Conservation (phyloP, 2,113 vertebrate genomes). For the Entomyzon cyanotis region DNA sequence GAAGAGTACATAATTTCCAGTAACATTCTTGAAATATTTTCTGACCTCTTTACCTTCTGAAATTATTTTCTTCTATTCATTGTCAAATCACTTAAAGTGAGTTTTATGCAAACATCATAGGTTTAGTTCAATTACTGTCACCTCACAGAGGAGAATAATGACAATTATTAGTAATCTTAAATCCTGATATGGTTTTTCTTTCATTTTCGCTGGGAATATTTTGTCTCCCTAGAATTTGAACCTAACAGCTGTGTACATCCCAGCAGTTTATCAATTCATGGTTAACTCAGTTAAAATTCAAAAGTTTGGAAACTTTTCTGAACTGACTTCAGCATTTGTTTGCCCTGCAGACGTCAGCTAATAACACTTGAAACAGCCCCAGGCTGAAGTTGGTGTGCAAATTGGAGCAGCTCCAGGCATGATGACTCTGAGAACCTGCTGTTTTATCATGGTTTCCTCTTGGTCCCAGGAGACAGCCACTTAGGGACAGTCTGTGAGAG, state of each 20-base stretch:
- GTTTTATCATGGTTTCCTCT: background rate
- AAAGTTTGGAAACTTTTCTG: background rate
- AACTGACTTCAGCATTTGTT: background rate
- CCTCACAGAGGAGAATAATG: background rate
- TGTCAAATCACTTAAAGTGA: background rate
- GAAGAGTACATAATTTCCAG: background rate
- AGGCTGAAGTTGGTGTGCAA: background rate
- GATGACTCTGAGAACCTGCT: background rate
- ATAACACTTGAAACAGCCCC: background rate
- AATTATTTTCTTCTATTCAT: constrained; percentile 1
- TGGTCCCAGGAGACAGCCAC: background rate
- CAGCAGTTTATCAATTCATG: background rate
- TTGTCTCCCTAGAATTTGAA: background rate
- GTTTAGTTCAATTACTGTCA: background rate
- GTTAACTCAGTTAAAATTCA: background rate
- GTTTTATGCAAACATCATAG: background rate
- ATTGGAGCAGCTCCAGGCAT: background rate
- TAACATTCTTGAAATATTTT: background rate
- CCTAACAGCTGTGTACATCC: background rate
- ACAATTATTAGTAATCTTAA: background rate
- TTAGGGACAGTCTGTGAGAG: background rate
- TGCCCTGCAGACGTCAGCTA: background rate
- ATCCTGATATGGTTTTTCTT: background rate
- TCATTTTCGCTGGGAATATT: background rate
- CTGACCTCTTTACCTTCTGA: background rate